Conservation (phyloP, 2,888 invertebrate genomes). For the Pardosa pseudoannulata region DNA sequence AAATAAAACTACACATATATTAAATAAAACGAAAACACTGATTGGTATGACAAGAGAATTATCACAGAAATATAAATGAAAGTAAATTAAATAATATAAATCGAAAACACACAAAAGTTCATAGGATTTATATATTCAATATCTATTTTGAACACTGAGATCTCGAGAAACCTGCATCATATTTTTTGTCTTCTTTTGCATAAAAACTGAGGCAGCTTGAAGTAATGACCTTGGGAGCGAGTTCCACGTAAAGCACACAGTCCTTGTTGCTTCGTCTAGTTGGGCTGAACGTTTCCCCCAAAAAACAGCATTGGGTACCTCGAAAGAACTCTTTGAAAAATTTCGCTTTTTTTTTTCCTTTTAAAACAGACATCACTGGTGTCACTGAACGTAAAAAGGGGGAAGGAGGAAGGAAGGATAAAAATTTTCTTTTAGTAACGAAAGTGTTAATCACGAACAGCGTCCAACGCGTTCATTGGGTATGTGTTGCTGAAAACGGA, state of each 20-base stretch:
- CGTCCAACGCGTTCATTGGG: not conserved
- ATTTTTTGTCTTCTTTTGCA: too few relatives aligned
- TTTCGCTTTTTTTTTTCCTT: too few relatives aligned
- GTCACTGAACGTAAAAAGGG: not conserved
- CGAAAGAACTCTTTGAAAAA: too few relatives aligned
- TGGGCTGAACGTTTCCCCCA: too few relatives aligned
- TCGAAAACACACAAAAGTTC: conserved; percentile 30
- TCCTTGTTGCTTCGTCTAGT: too few relatives aligned
- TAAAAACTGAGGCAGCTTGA: not conserved
- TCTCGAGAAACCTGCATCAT: not conserved
- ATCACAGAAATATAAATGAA: conserved; percentile 66
- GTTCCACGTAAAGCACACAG: too few relatives aligned
- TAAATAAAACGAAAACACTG: conserved; percentile 38
- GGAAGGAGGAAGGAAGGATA: not conserved
- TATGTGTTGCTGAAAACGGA: not conserved
- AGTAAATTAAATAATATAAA: conserved; percentile 43
- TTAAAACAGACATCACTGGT: too few relatives aligned
- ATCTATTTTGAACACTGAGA: conserved; percentile 17
- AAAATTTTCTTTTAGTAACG: not conserved
- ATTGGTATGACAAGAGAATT: conserved; percentile 47
- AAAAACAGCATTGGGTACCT: too few relatives aligned
- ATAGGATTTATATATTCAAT: not conserved
- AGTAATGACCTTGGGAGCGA: not conserved
- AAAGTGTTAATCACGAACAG: not conserved
- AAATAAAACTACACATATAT: conserved; percentile 44